Conservation (phyloP, 2,888 invertebrate species). For the Tetheella fluctuosa region DNA sequence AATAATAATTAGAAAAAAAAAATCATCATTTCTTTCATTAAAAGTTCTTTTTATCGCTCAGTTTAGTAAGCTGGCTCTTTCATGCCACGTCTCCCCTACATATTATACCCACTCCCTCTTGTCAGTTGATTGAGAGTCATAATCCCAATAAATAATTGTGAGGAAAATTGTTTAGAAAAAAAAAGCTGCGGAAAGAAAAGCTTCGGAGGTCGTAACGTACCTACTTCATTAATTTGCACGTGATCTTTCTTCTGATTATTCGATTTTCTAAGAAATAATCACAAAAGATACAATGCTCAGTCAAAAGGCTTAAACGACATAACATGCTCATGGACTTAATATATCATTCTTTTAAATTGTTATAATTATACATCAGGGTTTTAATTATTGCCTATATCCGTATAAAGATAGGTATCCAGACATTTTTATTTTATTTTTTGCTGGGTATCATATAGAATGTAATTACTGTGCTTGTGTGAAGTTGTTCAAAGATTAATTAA, state of each 20-base stretch:
- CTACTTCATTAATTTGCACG: background rate
- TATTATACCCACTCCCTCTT: too few relatives aligned
- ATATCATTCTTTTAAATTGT: constrained; percentile 41
- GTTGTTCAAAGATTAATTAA: constrained; percentile 11
- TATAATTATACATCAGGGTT: constrained; percentile 31
- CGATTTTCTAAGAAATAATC: too few relatives aligned
- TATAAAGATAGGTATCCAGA: background rate
- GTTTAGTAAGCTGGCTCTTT: too few relatives aligned
- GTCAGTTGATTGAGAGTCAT: too few relatives aligned
- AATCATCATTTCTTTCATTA: too few relatives aligned
- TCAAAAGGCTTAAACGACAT: constrained; percentile 18
- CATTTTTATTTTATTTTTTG: constrained; percentile 7
- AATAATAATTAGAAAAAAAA: too few relatives aligned
- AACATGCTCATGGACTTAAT: constrained; percentile 19
- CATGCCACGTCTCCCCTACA: too few relatives aligned
- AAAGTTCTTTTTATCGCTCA: too few relatives aligned
- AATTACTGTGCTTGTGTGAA: background rate
- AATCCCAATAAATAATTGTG: too few relatives aligned
- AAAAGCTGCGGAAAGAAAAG: too few relatives aligned
- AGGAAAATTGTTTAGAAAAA: too few relatives aligned
- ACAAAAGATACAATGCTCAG: constrained; percentile 11
- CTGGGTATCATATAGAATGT: constrained; percentile 5
- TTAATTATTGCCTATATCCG: constrained; percentile 24
- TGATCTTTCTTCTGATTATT: background rate
- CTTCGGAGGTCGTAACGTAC: background rate